Conservation (phyloP, 1,140 invertebrate genomes). For the Bacillus rossius region DNA sequence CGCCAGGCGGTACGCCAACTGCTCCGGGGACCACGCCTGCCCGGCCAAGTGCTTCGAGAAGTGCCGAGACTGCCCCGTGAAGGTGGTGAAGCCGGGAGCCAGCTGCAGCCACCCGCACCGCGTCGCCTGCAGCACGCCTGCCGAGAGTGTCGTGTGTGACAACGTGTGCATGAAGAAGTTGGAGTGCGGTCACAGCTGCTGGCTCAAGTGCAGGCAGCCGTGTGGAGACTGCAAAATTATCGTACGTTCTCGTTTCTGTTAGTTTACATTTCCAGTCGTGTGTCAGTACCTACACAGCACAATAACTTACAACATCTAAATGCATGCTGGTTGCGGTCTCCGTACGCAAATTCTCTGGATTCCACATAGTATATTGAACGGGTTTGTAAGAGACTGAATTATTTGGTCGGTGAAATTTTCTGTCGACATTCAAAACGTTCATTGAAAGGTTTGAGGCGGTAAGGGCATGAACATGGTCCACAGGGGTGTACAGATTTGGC, state of each 20-base stretch:
- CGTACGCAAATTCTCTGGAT: no score
- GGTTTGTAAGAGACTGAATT: no score
- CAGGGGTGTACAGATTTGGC: no score
- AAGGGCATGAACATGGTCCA: no score
- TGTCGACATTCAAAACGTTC: no score
- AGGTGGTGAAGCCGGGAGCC: slow-evolving; percentile 34
- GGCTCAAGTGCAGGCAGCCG: slow-evolving; percentile 21
- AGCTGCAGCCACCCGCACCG: slow-evolving; percentile 39
- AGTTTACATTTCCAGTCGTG: no score
- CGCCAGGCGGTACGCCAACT: slow-evolving; percentile 37
- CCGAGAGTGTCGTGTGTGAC: slow-evolving; percentile 36
- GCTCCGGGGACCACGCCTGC: slow-evolving; percentile 44
- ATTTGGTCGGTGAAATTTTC: no score
- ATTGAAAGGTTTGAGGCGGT: no score
- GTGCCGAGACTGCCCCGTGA: slow-evolving; percentile 44
- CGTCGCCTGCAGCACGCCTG: slow-evolving; percentile 38
- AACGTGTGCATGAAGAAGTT: slow-evolving; percentile 43
- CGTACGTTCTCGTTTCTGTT: slow-evolving; percentile 35
- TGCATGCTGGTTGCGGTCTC: no score
- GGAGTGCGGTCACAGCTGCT: slow-evolving; percentile 45
- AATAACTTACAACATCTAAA: no score
- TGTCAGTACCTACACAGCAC: no score
- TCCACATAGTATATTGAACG: no score
- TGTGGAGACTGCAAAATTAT: slow-evolving; percentile 42
- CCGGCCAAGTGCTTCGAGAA: slow-evolving; percentile 42